These are phyloP conservation scores for Drosophila testacea DNA, from an alignment of 2,888 invertebrate species.

Conservation along the genomic window DNA sequence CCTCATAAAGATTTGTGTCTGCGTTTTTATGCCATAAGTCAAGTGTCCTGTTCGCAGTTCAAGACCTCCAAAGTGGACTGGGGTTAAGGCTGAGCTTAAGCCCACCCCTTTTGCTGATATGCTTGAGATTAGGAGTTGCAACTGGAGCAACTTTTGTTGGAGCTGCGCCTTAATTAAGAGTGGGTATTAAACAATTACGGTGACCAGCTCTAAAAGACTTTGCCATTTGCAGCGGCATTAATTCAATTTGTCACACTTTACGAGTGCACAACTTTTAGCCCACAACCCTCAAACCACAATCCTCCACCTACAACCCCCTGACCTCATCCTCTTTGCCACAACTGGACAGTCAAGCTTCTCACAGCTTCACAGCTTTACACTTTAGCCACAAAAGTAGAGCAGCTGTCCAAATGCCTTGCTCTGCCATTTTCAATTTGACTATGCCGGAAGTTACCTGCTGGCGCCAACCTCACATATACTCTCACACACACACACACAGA, in stretches of 20 bases:
- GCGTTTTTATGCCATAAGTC: conserved; percentile 77
- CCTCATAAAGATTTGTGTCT: conserved; percentile 79
- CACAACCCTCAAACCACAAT: conserved; percentile 10
- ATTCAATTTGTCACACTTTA: conserved; percentile 81
- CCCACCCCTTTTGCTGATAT: conserved; percentile 11
- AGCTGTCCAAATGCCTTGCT: conserved; percentile 58
- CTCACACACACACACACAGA: conserved; percentile 28
- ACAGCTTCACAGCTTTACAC: conserved; percentile 67
- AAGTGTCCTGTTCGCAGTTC: conserved; percentile 72
- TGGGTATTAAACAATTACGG: conserved; percentile 82
- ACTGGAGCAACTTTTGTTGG: conserved; percentile 1
- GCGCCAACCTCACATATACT: conserved; percentile 60
- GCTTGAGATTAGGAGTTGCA: neutral
- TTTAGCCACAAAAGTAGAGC: conserved; percentile 74
- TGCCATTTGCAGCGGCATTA: conserved; percentile 74
- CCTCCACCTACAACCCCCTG: conserved; percentile 19
- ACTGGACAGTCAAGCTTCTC: conserved; percentile 25
- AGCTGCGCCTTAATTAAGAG: conserved; percentile 62
- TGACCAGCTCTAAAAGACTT: conserved; percentile 61
- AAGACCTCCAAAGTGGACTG: conserved; percentile 49
- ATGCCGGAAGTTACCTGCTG: conserved; percentile 82
- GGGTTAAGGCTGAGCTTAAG: conserved; percentile 22
- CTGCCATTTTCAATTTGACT: conserved; percentile 79
- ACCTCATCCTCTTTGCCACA: conserved; percentile 3
- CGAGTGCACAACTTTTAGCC: conserved; percentile 65